Evolutionary conservation across 2,888 invertebrate genomes (phyloP).

Genomic region (Ditylenchus weischeri): DNA sequence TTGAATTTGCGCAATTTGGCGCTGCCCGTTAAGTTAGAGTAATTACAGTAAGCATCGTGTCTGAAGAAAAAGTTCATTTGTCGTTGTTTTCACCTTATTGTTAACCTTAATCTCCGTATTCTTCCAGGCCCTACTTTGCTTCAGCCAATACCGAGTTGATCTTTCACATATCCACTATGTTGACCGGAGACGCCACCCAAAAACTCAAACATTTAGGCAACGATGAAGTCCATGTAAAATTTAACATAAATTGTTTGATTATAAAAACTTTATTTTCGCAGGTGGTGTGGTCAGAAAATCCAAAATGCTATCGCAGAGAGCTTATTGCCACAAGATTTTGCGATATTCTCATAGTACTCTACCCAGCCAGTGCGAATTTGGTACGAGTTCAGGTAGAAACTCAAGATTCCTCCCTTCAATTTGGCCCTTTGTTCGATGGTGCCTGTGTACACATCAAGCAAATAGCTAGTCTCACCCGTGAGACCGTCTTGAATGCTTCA

Average conservation of each 20-base stretch:
- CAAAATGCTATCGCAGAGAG: constrained; percentile 89
- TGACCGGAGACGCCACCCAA: constrained; percentile 69
- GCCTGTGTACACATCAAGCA: constrained; percentile 37
- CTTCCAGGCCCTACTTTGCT: constrained; percentile 28
- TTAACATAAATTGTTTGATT: background rate
- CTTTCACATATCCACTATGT: constrained; percentile 94
- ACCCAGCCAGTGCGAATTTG: constrained; percentile 67
- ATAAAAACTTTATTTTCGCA: constrained; percentile 68
- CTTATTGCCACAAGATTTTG: constrained; percentile 98
- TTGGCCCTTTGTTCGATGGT: constrained; percentile 92
- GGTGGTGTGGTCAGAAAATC: constrained; percentile 97
- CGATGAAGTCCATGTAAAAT: constrained; percentile 61
- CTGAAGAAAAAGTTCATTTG: no score
- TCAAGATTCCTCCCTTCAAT: constrained; percentile 60
- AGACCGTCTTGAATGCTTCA: constrained; percentile 44
- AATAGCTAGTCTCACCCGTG: constrained; percentile 37
- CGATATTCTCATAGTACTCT: constrained; percentile 92
- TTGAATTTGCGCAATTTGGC: no score
- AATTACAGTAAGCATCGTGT: no score
- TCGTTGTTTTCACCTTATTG: no score
- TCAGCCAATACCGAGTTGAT: constrained; percentile 71
- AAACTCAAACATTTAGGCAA: constrained; percentile 58
- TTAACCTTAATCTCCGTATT: no score
- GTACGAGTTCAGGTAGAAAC: constrained; percentile 52
- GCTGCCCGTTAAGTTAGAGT: no score